Evolutionary conservation across 2,797 vertebrate species (phyloP).

Genomic region (Tarsius wallacei): DNA sequence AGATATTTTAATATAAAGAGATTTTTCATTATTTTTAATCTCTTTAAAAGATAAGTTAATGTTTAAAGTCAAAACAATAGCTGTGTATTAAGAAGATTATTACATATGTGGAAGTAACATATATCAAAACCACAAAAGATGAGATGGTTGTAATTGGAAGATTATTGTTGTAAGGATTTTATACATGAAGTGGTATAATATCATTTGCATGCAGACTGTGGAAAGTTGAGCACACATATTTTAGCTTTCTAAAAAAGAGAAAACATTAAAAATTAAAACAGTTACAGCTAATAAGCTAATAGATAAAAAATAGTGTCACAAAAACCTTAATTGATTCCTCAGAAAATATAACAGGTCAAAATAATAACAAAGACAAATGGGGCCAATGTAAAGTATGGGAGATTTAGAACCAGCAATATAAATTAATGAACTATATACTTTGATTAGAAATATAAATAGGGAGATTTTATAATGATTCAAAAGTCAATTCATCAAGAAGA

Average conservation of each 20-base stretch:
- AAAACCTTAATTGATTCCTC: not conserved
- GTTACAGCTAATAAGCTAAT: not conserved
- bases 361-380: not conserved
- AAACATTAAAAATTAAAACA: not conserved
- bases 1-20: not conserved
- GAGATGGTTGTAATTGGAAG: not conserved
- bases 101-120: not conserved
- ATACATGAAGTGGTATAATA: not conserved
- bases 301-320: not conserved
- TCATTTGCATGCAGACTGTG: not conserved
- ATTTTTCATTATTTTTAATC: not conserved
- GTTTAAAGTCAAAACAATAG: not conserved
- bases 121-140: not conserved
- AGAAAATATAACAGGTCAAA: not conserved
- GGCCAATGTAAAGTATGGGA: not conserved
- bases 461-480: constrained; percentile 1
- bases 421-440: not conserved
- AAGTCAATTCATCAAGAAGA: not conserved
- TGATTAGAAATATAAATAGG: not conserved
- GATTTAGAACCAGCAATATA: not conserved
- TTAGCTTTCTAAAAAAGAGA: not conserved
- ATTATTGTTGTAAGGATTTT: not conserved
- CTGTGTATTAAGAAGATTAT: not conserved
- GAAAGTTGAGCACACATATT: not conserved
- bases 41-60: constrained; percentile 38